These are phyloP conservation scores for Leucopsar rothschildi DNA, from an alignment of 2,113 vertebrate species.

Conservation along the genomic window DNA sequence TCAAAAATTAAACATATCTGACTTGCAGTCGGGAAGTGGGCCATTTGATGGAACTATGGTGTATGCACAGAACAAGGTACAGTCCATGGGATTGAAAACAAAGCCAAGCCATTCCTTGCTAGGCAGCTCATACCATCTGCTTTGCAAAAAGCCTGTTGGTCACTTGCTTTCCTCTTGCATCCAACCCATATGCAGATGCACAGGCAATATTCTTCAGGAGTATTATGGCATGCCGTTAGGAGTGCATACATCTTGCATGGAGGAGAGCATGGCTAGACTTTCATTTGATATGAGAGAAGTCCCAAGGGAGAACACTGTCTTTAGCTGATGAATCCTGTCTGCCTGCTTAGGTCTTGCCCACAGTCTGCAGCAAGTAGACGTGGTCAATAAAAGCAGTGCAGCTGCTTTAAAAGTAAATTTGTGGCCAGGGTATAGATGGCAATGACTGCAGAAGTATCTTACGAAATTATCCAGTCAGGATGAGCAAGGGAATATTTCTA, in stretches of 20 bases:
- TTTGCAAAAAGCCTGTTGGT: not conserved
- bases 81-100: not conserved
- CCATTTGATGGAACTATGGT: constrained; percentile 84
- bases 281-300: not conserved
- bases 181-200: not conserved
- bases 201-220: not conserved
- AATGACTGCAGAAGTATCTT: not conserved
- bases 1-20: constrained; percentile 80
- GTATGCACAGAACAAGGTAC: constrained; percentile 89
- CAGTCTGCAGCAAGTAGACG: not conserved
- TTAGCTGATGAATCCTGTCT: not conserved
- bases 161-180: not conserved
- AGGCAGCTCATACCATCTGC: not conserved
- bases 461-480: not conserved
- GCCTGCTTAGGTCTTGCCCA: not conserved
- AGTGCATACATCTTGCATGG: not conserved
- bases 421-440: not conserved
- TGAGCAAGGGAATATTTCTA: not conserved
- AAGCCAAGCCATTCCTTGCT: not conserved
- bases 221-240: not conserved
- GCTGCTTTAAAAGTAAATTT: not conserved
- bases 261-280: not conserved
- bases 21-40: constrained; percentile 81
- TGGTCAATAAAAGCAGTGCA: not conserved
- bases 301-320: not conserved